These are phyloP conservation scores for Pitta sordida DNA, from an alignment of 2,113 vertebrate species.

Conservation along the genomic window DNA sequence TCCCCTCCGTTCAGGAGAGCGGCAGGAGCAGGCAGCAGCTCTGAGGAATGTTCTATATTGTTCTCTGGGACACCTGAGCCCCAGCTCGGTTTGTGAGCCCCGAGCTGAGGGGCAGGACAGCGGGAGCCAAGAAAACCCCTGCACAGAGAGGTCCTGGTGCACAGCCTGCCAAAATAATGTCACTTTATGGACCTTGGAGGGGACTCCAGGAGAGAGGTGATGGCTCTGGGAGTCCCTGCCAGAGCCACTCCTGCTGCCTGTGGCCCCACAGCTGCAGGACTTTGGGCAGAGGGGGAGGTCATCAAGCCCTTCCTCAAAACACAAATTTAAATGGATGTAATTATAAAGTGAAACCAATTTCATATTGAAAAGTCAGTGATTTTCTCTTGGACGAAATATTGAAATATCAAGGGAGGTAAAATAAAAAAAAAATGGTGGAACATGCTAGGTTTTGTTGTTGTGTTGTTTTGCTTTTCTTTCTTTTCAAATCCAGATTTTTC, in stretches of 20 bases:
- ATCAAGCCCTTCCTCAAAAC: neutral
- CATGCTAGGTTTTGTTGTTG: neutral
- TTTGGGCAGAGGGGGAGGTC: neutral
- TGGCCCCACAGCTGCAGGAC: neutral
- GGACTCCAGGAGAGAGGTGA: neutral
- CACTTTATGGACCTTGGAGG: neutral
- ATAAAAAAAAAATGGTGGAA: neutral
- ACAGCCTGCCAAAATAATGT: neutral
- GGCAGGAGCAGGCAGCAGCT: neutral
- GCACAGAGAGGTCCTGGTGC: neutral
- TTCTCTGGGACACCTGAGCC: neutral
- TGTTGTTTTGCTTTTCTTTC: neutral
- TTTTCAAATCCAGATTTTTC: neutral
- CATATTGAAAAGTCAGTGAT: neutral
- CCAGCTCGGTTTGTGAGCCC: neutral
- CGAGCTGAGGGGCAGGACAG: neutral
- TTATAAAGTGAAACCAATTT: neutral
- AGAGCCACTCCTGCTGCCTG: neutral
- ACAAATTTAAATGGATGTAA: neutral
- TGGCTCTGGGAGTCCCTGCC: neutral
- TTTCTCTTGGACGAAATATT: neutral
- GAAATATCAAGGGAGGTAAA: neutral
- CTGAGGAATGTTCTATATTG: neutral
- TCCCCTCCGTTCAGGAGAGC: fast-evolving
- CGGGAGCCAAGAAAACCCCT: neutral